These are phyloP conservation scores for Daubentonia madagascariensis DNA, from an alignment of 2,113 vertebrate genomes.

Conservation along the genomic window DNA sequence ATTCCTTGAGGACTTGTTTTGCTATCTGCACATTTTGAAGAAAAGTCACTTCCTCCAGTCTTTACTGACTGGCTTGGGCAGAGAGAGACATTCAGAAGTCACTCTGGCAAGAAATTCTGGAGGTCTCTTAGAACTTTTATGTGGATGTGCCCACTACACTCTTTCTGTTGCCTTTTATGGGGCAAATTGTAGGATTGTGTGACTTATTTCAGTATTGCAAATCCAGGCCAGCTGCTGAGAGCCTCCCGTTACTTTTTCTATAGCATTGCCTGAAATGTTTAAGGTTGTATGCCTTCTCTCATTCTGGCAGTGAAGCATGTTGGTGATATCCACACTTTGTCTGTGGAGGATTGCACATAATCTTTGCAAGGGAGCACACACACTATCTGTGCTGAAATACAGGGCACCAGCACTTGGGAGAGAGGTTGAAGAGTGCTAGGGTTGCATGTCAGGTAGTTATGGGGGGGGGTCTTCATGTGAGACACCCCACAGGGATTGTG, in stretches of 20 bases:
- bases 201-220: not conserved
- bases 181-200: too few species aligned
- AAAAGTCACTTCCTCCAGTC: too few species aligned
- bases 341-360: not conserved
- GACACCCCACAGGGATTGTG: not conserved
- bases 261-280: not conserved
- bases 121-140: too few species aligned
- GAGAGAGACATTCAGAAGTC: too few species aligned
- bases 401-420: not conserved
- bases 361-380: not conserved
- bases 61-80: too few species aligned
- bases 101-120: too few species aligned
- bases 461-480: not conserved
- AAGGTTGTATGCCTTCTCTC: not conserved
- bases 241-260: not conserved
- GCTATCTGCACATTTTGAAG: too few species aligned
- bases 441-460: not conserved
- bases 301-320: not conserved
- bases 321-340: not conserved
- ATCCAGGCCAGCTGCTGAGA: not conserved
- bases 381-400: not conserved
- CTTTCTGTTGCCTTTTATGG: too few species aligned
- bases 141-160: too few species aligned
- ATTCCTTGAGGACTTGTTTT: too few species aligned
- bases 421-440: not conserved